Percentiles rank a stretch among this genome's conserved stretches.
Evolutionary conservation across 2,888 invertebrate species (phyloP).

Genomic region (Calliopum simillimum): DNA sequence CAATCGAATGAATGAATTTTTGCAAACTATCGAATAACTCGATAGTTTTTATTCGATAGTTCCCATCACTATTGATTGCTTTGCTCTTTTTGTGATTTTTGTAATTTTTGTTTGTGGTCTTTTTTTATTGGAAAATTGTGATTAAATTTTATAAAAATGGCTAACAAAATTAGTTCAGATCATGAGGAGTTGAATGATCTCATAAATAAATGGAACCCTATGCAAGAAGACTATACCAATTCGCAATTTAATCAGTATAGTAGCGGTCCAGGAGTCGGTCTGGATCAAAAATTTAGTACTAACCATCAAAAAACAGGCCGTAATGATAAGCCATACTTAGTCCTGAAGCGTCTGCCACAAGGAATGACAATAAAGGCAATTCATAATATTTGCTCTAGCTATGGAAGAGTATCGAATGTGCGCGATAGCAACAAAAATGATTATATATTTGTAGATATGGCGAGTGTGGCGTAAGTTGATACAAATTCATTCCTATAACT

Average conservation of each 20-base stretch:
- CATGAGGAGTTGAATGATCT: slow-evolving; percentile 36
- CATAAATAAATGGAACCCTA: slow-evolving; percentile 51
- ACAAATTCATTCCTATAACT: background rate
- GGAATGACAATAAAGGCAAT: slow-evolving; percentile 46
- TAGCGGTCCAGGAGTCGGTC: slow-evolving; percentile 50
- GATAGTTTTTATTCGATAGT: no score
- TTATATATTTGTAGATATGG: slow-evolving; percentile 45
- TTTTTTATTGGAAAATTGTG: background rate
- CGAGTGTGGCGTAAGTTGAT: slow-evolving; percentile 46
- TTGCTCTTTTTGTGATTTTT: no score
- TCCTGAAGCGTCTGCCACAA: slow-evolving; percentile 46
- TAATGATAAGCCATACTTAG: slow-evolving; percentile 42
- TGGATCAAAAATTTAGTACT: slow-evolving; percentile 36
- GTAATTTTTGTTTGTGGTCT: no score
- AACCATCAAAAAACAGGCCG: background rate
- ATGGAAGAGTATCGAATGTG: slow-evolving; percentile 40
- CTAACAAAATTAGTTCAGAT: slow-evolving; percentile 2
- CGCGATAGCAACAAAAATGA: slow-evolving; percentile 45
- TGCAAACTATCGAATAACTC: no score
- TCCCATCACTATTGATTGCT: no score
- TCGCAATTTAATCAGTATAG: slow-evolving; percentile 50
- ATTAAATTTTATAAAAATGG: background rate
- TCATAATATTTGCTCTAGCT: slow-evolving; percentile 46
- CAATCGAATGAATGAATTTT: no score
- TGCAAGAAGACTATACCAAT: slow-evolving; percentile 51